Evolutionary conservation across 2,113 vertebrate species (phyloP), one percentile per base, ranked within the genome.

Genomic region (Picathartes gymnocephalus): DNA sequence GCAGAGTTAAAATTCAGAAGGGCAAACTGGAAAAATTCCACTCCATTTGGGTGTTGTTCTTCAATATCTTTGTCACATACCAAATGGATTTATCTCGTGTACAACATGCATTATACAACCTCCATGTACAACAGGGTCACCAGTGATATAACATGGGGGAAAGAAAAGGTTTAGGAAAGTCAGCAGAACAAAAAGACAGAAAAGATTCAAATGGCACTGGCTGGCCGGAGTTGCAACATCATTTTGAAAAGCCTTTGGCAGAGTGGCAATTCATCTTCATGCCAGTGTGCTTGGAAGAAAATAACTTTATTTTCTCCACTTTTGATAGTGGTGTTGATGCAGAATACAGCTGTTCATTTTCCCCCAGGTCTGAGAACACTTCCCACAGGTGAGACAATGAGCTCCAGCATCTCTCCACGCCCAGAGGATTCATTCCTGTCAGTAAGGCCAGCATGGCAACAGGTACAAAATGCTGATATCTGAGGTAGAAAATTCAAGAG

Each of bases 1-100:
- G 50, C 44, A 90, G 53, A 81, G 30, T 78, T 94, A 79, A 92
- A 83, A 90, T 92, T 83, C 86, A 93, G 39, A 83, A 39, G 24
- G 73, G 47, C 30, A 47, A 19, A 25, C 15, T 44, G 33, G 31
- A 91, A 91, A 94, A 86, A 74, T 44, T 77, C 60, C 64, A 60
- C 28, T 73, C 24, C 61, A 48, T 13, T 8, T 81, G 35, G 24
- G 39, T 25, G 27, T 65, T 90, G 72, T 78, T 94, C 50, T 77
- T 74, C 51, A 71, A 3, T 15, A 54, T 13, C 51, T 81, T 81
- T 90, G 56, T 64, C 60, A 86, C 68, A 68, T 37, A 66, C 17
- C 39, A 71, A 81, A 84, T 78, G 22, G 84, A 84, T 89, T 80
- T 83, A 50, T 66, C 76, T 73, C 39, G 27, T 82, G 54, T 79